Evolutionary conservation across 2,113 vertebrate genomes (phyloP), one percentile per base, ranked within the genome.

Genomic region (Heptranchias perlo): DNA sequence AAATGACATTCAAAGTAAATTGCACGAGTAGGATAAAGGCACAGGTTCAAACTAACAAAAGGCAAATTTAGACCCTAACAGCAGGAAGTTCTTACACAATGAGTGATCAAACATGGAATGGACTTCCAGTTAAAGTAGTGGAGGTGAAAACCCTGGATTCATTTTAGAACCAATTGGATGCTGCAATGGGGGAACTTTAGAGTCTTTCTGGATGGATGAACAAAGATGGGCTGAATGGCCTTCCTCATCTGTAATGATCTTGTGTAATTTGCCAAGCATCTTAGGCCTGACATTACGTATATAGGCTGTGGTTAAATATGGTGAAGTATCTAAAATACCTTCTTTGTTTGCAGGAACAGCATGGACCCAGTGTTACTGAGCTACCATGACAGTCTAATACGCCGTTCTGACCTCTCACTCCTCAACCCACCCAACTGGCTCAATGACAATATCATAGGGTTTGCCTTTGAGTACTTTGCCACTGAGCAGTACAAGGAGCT

Each of bases 311-410:
- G 44, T 4, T 82, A n/a, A 16, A 82, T 82, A 82, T 39, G 76
- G n/a, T 4, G 3, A 82, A 44, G 65, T 18, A 14, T 39, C 52
- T 89, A 47, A 64, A 25, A 28, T 89, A 25, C 23, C 1, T 87
- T 25, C 6, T 96, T 87, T 23, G 28, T 96, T 96, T 64, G 13
- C 96, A 96, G 96, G 73, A 96, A 62, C 67, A 97, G 96, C 96
- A 99, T 99, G 99, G 99, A 99, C 96, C 98, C 98, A 0, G 98
- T 99, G 13, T 98, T 99, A 96, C 97, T 99, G 97, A 99, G 99
- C 97, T 99, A 98, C 97, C 98, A 98, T 98, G 99, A 99, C 98
- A 99, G 99, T 97, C 98, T 99, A 94, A 97, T 99, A 96, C 97
- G 99, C 89, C 98, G 97, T 62, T 99, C 99, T 0, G 99, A 99